A percentile compares a stretch with the other conserved stretches of the same genome.
phyloP scores from a whole-genome alignment of 2,888 invertebrate species.

The Agrilus cyanescens region DNA sequence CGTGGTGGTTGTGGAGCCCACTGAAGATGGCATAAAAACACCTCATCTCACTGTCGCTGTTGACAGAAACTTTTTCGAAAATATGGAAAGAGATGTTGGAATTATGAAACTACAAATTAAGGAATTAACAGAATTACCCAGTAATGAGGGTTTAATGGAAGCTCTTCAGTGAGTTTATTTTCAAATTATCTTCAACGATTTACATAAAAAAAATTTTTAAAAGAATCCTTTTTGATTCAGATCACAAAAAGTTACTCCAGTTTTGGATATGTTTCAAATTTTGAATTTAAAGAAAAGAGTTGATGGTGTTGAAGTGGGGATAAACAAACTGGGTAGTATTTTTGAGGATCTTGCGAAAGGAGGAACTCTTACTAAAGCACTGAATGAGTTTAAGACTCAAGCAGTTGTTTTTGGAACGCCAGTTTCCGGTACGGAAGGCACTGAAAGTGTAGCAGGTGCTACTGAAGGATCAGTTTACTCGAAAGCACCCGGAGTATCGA shows the following conservation, averaged over 20 bases:
- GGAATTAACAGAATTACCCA: slow-evolving; percentile 33
- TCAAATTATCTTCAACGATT: background rate
- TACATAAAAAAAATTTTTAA: slow-evolving; percentile 1
- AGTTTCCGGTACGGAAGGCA: background rate
- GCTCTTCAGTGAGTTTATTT: slow-evolving; percentile 24
- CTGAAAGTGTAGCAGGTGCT: background rate
- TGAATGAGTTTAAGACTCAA: background rate
- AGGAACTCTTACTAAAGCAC: slow-evolving; percentile 18
- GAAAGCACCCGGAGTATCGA: background rate
- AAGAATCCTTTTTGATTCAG: background rate
- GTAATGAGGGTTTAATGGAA: slow-evolving; percentile 34
- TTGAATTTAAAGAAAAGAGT: slow-evolving; percentile 50
- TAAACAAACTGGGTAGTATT: slow-evolving; percentile 48
- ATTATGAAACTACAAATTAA: slow-evolving; percentile 30
- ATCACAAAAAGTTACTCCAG: slow-evolving; percentile 25
- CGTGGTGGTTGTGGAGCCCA: slow-evolving; percentile 16
- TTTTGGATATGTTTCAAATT: slow-evolving; percentile 53
- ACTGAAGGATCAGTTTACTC: background rate
- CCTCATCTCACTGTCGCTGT: slow-evolving; percentile 26
- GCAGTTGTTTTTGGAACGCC: slow-evolving; percentile 1
- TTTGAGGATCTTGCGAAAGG: slow-evolving; percentile 43
- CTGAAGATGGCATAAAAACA: slow-evolving; percentile 6
- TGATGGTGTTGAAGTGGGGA: slow-evolving; percentile 49
- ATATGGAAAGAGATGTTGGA: slow-evolving; percentile 31
- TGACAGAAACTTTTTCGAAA: slow-evolving; percentile 25